Evolutionary conservation across 2,888 invertebrate species (phyloP).

Genomic region (Margaritifera margaritifera): DNA sequence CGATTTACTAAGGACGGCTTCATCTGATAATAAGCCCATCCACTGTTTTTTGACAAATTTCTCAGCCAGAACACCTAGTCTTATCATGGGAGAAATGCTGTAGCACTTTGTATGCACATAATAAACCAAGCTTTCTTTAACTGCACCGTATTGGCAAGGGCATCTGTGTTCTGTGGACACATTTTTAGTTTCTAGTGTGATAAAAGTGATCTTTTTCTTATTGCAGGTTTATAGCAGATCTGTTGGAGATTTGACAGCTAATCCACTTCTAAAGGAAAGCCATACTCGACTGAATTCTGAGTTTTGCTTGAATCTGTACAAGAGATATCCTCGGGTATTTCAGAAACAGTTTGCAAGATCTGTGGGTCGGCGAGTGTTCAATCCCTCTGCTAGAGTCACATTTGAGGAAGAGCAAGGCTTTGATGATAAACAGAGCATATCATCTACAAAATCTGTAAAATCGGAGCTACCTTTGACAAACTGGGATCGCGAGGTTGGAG

Average conservation of each 20-base stretch:
- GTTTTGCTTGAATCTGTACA: slow-evolving; percentile 39
- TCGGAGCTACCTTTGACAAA: slow-evolving; percentile 31
- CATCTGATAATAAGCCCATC: no score
- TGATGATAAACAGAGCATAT: slow-evolving; percentile 14
- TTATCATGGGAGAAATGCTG: no score
- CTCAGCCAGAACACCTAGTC: no score
- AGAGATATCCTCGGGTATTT: slow-evolving; percentile 47
- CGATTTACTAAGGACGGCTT: no score
- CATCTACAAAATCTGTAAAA: slow-evolving; percentile 11
- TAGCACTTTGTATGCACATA: no score
- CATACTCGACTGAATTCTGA: slow-evolving; percentile 31
- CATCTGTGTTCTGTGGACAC: no score
- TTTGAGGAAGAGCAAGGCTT: slow-evolving; percentile 37
- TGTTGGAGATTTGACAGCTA: slow-evolving; percentile 25
- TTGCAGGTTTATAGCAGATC: slow-evolving; percentile 33
- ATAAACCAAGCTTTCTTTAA: no score
- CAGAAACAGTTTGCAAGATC: slow-evolving; percentile 25
- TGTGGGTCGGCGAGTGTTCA: slow-evolving; percentile 35
- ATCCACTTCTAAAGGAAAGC: slow-evolving; percentile 15
- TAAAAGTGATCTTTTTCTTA: neutral
- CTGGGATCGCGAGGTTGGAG: slow-evolving; percentile 38
- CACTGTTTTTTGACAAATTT: no score
- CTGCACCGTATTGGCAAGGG: no score
- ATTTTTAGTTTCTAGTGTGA: no score
- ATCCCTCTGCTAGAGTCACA: slow-evolving; percentile 35